Conservation (phyloP, 2,888 invertebrate species). For the Dryocosmus kuriphilus region DNA sequence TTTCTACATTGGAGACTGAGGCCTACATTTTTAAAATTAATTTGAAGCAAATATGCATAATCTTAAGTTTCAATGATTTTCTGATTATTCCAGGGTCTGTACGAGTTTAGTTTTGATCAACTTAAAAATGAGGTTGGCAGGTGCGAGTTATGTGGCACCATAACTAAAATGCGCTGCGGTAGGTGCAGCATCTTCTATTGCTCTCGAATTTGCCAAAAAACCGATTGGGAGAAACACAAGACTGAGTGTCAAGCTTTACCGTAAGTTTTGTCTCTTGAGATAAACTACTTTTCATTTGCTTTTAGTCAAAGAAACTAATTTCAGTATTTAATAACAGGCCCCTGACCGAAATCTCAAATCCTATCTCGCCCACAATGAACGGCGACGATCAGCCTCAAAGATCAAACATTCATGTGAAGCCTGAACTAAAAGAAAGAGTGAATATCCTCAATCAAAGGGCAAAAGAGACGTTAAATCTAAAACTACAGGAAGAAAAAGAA, state of each 20-base stretch:
- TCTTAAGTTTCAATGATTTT: not conserved
- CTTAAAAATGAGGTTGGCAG: constrained; percentile 55
- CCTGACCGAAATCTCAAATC: constrained; percentile 46
- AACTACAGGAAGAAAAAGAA: not conserved
- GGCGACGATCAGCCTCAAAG: not conserved
- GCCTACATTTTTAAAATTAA: too few relatives aligned
- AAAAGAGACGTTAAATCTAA: constrained; percentile 1
- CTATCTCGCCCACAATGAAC: not conserved
- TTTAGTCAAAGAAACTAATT: constrained; percentile 21
- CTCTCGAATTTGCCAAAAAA: constrained; percentile 64
- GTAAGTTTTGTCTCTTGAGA: constrained; percentile 56
- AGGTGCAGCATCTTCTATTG: constrained; percentile 69
- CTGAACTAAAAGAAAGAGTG: constrained; percentile 6
- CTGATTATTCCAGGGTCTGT: constrained; percentile 58
- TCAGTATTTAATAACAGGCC: constrained; percentile 44
- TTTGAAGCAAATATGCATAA: too few relatives aligned
- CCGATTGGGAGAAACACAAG: constrained; percentile 70
- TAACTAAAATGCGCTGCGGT: constrained; percentile 55
- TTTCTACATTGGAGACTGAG: too few relatives aligned
- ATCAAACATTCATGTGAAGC: not conserved
- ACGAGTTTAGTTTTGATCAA: constrained; percentile 63
- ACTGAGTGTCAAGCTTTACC: constrained; percentile 67
- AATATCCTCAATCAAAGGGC: constrained; percentile 12
- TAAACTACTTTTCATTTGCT: not conserved
- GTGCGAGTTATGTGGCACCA: constrained; percentile 61